Evolutionary conservation across 2,888 invertebrate genomes (phyloP), one percentile per base, ranked within the genome.

Genomic region (Teleiodes luculella): DNA sequence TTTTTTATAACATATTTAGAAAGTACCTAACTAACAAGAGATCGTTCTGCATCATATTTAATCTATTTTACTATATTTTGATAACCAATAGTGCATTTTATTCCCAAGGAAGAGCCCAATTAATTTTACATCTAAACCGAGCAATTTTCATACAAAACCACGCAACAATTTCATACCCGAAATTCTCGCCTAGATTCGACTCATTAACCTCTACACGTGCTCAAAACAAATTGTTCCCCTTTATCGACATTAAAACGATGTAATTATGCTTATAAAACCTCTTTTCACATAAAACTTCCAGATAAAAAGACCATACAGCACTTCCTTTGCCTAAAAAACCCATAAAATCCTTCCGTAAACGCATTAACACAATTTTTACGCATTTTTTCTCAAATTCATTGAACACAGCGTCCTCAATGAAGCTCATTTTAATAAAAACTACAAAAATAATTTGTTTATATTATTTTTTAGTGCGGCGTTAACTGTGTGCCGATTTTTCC

Each of bases 201-300:
- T 50, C 53, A 60, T 58, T 59, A 61, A 60, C 55, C 60, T 65
- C 67, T 62, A 57, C 57, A 60, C 31, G 30, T 16, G 36, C 20
- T 49, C 13, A 24, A 75, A 80, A 80, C 80, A 79, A 75, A 73
- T 72, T 70, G 81, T 78, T 76, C 78, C 67, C 76, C 66, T 80
- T 79, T 75, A 72, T 70, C 66, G 69, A 69, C 76, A 74, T 80
- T 74, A 79, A 84, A 81, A 78, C 74, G 78, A 76, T 75, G 74
- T 86, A 83, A 87, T 87, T 86, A 86, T 83, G 85, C 74, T 78
- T 86, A 87, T 87, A 84, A 88, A 87, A 87, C 83, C 86, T 81
- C 83, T 79, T 77, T 76, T 62, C 72, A 74, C 86, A 72, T 87
- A 79, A 87, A 86, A 84, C 73, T 63, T 64, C 72, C 73, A 81